Base-by-base conservation (phyloP, 2,888 invertebrate genomes). In the Trissonchulus sp. region DNA sequence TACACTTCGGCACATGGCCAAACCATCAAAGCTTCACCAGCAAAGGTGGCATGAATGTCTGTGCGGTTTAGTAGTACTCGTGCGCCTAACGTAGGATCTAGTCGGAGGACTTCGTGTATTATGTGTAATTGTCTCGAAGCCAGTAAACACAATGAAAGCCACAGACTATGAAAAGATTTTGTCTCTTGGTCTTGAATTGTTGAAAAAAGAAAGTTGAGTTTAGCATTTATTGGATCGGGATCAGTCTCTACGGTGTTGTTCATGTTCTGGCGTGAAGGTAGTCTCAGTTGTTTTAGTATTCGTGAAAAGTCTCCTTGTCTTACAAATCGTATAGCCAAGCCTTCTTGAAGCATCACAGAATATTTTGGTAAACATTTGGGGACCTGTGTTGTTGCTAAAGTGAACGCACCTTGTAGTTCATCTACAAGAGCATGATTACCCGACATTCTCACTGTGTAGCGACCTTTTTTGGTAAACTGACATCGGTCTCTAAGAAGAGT, bases 21-120 rank as follows among this genome's bases (percentile, higher is more conserved):
- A 23, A 72, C 31, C 72, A 72, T 72, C 28, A 72, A 31, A 15
- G 48, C 72, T 38, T 72, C 38, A n/a, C 72, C 72, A 8, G 72
- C 72, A 30, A 72, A 72, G 31, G 72, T 15, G n/a, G 72, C 48
- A 31, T 28, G 15, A 30, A 72, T 72, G 30, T 72, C 72, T 2
- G 23, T 28, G 2, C 72, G 72, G 8, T 28, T 36, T 3, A 69
- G 35, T 3, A 34, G 28, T 33, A 35, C 69, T 33, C 69, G 69
- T 33, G 31, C n/a, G n/a, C n/a, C n/a, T n/a, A n/a, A n/a, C n/a
- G n/a, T n/a, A n/a, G n/a, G n/a, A n/a, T n/a, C n/a, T n/a, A n/a
- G n/a, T n/a, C n/a, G n/a, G n/a, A n/a, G n/a, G n/a, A n/a, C n/a
- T n/a, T n/a, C n/a, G n/a, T n/a, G n/a, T n/a, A n/a, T n/a, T n/a